Conservation (phyloP, 2,113 vertebrate species). For the Hemichromis elongatus region DNA sequence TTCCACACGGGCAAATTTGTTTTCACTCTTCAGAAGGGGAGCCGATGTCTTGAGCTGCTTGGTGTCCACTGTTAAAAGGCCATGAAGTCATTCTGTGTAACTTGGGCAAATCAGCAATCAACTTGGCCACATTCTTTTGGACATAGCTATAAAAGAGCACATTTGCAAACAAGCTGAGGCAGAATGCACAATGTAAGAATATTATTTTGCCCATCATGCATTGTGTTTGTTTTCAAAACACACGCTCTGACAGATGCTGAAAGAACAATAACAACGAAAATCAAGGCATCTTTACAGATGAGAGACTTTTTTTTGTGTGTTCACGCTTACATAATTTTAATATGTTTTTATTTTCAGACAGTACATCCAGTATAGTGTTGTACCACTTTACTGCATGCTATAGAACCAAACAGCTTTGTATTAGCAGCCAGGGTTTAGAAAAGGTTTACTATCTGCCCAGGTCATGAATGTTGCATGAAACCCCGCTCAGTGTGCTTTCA, state of each 20-base stretch:
- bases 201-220: background rate
- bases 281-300: background rate
- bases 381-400: conserved; percentile 13
- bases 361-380: background rate
- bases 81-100: background rate
- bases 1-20: background rate
- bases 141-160: background rate
- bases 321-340: background rate
- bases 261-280: background rate
- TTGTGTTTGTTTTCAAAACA: background rate
- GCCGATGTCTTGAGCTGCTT: background rate
- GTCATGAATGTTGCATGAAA: conserved; percentile 35
- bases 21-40: background rate
- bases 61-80: background rate
- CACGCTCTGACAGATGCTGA: background rate
- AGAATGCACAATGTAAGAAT: background rate
- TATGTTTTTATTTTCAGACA: conserved; percentile 22
- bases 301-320: background rate
- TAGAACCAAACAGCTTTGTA: conserved; percentile 6
- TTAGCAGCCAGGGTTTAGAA: background rate
- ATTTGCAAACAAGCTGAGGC: background rate
- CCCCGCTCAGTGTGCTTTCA: background rate
- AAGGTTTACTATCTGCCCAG: conserved; percentile 7
- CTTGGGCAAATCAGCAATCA: background rate
- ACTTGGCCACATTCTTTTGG: background rate